A percentile compares a stretch with the other conserved stretches of the same genome.
These are phyloP conservation scores for Origma solitaria DNA, from an alignment of 2,113 vertebrate genomes.

Conservation along the genomic window DNA sequence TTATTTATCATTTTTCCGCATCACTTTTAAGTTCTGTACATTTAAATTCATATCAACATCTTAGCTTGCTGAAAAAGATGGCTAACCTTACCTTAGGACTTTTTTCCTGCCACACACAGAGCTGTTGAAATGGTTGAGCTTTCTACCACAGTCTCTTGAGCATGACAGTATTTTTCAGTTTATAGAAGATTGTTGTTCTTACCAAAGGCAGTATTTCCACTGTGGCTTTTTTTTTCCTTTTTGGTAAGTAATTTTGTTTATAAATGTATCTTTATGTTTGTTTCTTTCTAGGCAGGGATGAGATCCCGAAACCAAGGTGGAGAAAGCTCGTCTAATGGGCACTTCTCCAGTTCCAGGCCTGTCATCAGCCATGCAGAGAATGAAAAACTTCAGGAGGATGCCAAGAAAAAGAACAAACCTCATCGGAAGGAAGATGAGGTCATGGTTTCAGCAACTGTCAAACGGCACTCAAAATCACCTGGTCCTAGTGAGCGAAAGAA, in stretches of 20 bases:
- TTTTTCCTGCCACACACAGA: neutral
- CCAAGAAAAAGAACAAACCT: conserved; percentile 82
- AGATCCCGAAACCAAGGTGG: conserved; percentile 84
- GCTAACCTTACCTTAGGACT: neutral
- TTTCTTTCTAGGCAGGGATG: conserved; percentile 81
- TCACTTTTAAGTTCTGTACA: neutral
- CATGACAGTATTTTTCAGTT: neutral
- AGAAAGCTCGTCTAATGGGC: conserved; percentile 78
- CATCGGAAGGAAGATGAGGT: conserved; percentile 75
- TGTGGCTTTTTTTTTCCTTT: neutral
- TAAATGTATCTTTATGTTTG: neutral
- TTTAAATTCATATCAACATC: neutral
- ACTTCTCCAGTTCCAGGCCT: conserved; percentile 75
- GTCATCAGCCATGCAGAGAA: conserved; percentile 70
- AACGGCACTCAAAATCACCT: conserved; percentile 70
- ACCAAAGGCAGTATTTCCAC: neutral
- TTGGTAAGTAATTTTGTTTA: neutral
- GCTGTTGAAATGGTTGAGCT: neutral
- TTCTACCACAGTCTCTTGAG: neutral
- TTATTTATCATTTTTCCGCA: neutral
- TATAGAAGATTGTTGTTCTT: neutral
- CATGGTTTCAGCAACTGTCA: conserved; percentile 79
- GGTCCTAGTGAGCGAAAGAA: conserved; percentile 67
- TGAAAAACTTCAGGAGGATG: conserved; percentile 74
- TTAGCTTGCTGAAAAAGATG: neutral